Evolutionary conservation across 2,888 invertebrate species (phyloP).

Genomic region (Temnothorax ravouxi): DNA sequence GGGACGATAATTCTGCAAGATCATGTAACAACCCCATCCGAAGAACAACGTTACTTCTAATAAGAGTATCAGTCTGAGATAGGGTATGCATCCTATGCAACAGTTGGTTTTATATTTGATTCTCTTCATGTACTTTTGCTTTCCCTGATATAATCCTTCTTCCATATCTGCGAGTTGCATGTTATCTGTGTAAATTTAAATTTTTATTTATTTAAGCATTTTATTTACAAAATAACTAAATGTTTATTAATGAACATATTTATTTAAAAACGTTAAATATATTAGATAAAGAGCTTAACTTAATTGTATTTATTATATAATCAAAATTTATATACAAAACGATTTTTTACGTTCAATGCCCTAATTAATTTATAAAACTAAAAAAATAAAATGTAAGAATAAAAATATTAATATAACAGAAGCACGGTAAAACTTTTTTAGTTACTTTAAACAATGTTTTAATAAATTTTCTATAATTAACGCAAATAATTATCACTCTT

Average conservation of each 20-base stretch:
- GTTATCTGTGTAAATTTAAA: slow-evolving; percentile 20
- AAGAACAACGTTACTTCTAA: slow-evolving; percentile 69
- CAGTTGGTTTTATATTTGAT: background rate
- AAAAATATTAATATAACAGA: background rate
- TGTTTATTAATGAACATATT: slow-evolving; percentile 1
- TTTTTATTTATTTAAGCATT: slow-evolving; percentile 9
- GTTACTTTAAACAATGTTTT: background rate
- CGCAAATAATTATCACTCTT: background rate
- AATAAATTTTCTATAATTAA: background rate
- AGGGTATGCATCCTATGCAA: slow-evolving; percentile 46
- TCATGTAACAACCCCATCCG: slow-evolving; percentile 65
- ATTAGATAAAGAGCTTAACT: background rate
- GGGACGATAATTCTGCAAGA: slow-evolving; percentile 47
- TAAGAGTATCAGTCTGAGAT: slow-evolving; percentile 69
- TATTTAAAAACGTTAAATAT: slow-evolving; percentile 8
- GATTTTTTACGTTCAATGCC: background rate
- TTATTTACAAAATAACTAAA: slow-evolving; percentile 5
- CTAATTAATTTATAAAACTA: background rate
- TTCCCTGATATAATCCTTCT: slow-evolving; percentile 27
- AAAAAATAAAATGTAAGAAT: background rate
- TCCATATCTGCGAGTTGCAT: slow-evolving; percentile 21
- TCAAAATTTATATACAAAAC: background rate
- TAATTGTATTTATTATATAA: background rate
- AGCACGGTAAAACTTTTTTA: background rate
- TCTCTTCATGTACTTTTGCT: background rate